A percentile compares a stretch with the other conserved stretches of the same genome.
phyloP scores from a whole-genome alignment of 2,888 invertebrate genomes.

The Empis stercorea region DNA sequence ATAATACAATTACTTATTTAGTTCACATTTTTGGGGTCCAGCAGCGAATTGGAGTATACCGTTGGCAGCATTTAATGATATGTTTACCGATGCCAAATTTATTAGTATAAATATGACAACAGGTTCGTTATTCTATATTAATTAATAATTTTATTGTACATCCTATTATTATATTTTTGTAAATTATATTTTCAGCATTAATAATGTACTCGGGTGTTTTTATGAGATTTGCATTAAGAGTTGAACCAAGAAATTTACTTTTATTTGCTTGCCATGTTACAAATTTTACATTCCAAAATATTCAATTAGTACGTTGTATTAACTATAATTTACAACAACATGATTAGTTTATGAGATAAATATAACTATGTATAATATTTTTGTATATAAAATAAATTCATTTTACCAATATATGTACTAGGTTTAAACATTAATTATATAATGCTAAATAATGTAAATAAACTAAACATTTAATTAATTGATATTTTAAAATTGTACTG shows the following conservation, averaged over 20 bases:
- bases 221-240: slow-evolving; percentile 95
- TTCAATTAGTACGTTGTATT: slow-evolving; percentile 65
- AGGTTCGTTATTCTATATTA: no score
- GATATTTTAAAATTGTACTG: no score
- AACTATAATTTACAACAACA: slow-evolving; percentile 37
- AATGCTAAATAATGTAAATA: no score
- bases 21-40: slow-evolving; percentile 98
- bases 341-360: no score
- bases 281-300: slow-evolving; percentile 82
- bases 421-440: no score
- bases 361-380: no score
- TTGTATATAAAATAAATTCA: no score
- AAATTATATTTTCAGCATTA: slow-evolving; percentile 55
- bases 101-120: slow-evolving; percentile 98
- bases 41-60: slow-evolving; percentile 99
- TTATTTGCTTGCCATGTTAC: slow-evolving; percentile 93
- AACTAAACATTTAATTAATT: no score
- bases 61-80: slow-evolving; percentile 87
- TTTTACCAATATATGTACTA: no score
- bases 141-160: no score
- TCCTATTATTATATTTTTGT: no score
- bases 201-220: slow-evolving; percentile 86
- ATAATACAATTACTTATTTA: slow-evolving; percentile 37
- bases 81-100: slow-evolving; percentile 64
- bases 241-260: slow-evolving; percentile 86